Conservation (phyloP, 2,113 vertebrate genomes). For the Tamias sibiricus region DNA sequence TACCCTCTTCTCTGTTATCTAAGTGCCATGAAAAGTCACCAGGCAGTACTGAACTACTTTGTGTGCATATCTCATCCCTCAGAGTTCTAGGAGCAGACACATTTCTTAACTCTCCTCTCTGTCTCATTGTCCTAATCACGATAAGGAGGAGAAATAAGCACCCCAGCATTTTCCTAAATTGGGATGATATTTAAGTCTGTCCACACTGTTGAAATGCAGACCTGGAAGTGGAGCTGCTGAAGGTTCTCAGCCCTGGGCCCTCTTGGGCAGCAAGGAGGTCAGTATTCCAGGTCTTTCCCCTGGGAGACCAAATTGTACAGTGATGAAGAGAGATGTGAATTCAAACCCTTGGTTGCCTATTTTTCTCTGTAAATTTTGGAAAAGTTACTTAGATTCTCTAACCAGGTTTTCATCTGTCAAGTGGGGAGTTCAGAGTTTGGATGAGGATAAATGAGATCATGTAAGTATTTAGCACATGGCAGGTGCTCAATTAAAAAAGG, state of each 20-base stretch:
- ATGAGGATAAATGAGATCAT: neutral
- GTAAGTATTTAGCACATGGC: neutral
- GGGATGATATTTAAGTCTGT: constrained; percentile 24
- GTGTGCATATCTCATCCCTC: neutral
- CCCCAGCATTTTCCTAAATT: neutral
- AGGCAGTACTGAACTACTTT: neutral
- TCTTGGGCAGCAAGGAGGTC: neutral
- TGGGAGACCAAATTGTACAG: neutral
- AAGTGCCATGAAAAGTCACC: neutral
- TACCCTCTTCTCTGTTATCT: neutral
- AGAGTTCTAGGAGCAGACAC: neutral
- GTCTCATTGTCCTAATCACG: neutral
- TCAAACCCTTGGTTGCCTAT: neutral
- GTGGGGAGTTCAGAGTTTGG: neutral
- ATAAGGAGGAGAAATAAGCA: neutral
- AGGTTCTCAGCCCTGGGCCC: neutral
- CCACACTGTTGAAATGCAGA: neutral
- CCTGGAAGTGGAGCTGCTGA: neutral
- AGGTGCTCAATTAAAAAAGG: neutral
- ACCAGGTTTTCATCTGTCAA: neutral
- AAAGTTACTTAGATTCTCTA: neutral
- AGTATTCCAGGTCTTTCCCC: neutral
- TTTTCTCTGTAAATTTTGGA: neutral
- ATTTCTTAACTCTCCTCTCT: neutral
- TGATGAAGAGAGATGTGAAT: neutral